Evolutionary conservation across 2,113 vertebrate species (phyloP).

Genomic region (Grammomys dolichurus): DNA sequence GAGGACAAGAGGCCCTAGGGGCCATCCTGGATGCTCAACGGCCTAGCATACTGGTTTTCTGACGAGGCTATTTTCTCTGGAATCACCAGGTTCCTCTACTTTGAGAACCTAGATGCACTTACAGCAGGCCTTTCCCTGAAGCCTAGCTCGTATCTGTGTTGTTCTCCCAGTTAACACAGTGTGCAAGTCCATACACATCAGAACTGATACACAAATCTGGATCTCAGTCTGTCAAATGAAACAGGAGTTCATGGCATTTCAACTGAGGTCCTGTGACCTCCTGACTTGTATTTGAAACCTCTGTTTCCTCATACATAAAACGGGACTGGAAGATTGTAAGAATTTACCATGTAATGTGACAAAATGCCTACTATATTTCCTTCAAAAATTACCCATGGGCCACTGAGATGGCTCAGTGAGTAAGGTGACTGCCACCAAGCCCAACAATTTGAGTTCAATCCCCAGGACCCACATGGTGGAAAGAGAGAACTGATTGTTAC

Average conservation of each 20-base stretch:
- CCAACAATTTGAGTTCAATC: neutral
- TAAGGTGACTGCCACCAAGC: neutral
- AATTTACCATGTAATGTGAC: neutral
- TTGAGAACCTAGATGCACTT: neutral
- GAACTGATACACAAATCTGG: constrained; percentile 37
- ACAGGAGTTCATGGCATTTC: neutral
- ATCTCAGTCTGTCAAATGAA: constrained; percentile 25
- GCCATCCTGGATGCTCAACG: neutral
- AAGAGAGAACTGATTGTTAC: neutral
- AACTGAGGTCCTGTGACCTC: neutral
- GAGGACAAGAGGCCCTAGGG: neutral
- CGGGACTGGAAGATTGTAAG: neutral
- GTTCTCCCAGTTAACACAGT: constrained; percentile 36
- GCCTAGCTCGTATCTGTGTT: neutral
- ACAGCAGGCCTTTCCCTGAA: neutral
- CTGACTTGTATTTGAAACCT: neutral
- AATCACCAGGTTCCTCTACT: neutral
- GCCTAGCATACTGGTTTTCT: neutral
- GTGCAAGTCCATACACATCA: neutral
- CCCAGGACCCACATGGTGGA: neutral
- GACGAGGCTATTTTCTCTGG: neutral
- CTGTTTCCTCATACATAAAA: constrained; percentile 16
- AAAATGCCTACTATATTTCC: neutral
- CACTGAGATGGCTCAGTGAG: neutral
- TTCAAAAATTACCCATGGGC: neutral